phyloP scores from a whole-genome alignment of 1,140 invertebrate genomes.

The Drosophila triauraria region DNA sequence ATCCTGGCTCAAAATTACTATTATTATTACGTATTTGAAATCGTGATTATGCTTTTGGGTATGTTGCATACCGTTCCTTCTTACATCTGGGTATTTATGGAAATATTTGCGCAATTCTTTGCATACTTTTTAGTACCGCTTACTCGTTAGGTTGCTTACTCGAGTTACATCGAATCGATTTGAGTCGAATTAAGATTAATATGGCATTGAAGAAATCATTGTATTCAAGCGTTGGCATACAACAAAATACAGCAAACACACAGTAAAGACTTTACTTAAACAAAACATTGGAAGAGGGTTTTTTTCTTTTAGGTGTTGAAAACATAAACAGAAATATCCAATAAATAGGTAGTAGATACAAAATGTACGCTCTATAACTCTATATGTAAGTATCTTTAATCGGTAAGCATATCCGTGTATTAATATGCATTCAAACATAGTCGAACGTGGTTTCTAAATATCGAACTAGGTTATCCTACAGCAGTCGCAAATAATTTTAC shows the following conservation, averaged over 20 bases:
- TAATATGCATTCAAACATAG: constrained; percentile 67
- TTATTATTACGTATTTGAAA: constrained; percentile 82
- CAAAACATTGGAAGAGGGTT: constrained; percentile 67
- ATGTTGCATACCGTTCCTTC: constrained; percentile 78
- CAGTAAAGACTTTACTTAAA: constrained; percentile 46
- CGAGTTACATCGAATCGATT: constrained; percentile 6
- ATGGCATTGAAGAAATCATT: constrained; percentile 80
- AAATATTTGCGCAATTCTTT: constrained; percentile 66
- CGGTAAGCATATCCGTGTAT: constrained; percentile 44
- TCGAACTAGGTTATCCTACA: constrained; percentile 66
- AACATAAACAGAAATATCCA: constrained; percentile 74
- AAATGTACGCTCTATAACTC: constrained; percentile 56
- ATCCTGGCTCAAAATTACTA: constrained; percentile 41
- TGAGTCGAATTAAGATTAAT: constrained; percentile 73
- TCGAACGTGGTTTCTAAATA: constrained; percentile 58
- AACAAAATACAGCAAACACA: constrained; percentile 65
- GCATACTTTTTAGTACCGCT: constrained; percentile 21
- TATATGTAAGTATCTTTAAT: constrained; percentile 52
- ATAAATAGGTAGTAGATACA: constrained; percentile 70
- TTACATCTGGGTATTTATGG: constrained; percentile 64
- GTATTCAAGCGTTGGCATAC: constrained; percentile 65
- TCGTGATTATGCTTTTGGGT: constrained; percentile 83
- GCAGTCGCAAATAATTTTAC: constrained; percentile 80
- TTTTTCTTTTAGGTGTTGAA: constrained; percentile 28
- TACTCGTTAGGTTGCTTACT: constrained; percentile 37